phyloP scores from a whole-genome alignment of 2,797 vertebrate genomes.

The Neosalanx taihuensis region DNA sequence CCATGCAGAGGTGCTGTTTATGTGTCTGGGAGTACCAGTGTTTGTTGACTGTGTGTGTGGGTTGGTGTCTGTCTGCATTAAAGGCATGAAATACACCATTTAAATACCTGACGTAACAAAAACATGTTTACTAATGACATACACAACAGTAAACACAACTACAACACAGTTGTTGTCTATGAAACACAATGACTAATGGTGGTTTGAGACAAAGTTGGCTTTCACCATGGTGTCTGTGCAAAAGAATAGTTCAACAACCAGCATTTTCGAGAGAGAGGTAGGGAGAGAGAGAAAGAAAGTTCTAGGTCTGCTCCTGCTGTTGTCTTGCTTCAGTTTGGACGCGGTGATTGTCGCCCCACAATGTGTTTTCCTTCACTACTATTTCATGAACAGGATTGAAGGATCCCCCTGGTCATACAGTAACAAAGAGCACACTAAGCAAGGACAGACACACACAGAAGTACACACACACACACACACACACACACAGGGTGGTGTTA shows the following conservation, averaged over 20 bases:
- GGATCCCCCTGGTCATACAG: conserved; percentile 35
- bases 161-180: no score
- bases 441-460: conserved; percentile 43
- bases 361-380: not conserved
- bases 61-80: not conserved
- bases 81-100: no score
- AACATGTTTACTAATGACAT: no score
- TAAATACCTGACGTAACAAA: no score
- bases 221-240: no score
- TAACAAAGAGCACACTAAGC: conserved; percentile 32
- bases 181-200: no score
- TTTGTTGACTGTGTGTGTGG: not conserved
- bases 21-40: not conserved
- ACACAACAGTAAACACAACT: no score
- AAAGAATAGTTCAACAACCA: no score
- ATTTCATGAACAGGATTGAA: conserved; percentile 47
- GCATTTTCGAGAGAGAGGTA: not conserved
- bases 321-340: not conserved
- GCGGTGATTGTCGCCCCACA: not conserved
- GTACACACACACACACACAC: conserved; percentile 12
- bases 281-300: conserved; percentile 6
- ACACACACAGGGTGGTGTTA: conserved; percentile 35
- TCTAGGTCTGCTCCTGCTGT: no score
- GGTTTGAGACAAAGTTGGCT: no score
- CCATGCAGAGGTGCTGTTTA: conserved; percentile 26